A percentile compares a stretch with the other conserved stretches of the same genome.
Conservation (phyloP, 2,888 invertebrate genomes). For the Platycnemis pennipes region DNA sequence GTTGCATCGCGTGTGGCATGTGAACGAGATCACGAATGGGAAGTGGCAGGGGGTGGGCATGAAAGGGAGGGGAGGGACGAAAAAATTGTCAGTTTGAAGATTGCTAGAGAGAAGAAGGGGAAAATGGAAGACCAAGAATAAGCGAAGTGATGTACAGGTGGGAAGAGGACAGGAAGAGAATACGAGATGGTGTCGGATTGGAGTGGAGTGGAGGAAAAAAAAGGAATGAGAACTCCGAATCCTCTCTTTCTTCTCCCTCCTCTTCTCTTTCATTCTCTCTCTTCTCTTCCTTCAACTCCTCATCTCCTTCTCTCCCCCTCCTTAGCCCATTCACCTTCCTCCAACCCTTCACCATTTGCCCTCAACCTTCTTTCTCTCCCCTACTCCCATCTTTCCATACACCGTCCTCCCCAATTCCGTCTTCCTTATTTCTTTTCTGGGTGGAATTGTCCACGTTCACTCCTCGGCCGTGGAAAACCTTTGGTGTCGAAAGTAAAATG, state of each 20-base stretch:
- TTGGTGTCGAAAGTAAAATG: slow-evolving; percentile 22
- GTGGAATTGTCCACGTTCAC: slow-evolving; percentile 19
- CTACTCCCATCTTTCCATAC: not conserved
- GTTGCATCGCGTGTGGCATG: not conserved
- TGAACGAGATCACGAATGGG: not conserved
- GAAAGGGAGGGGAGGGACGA: not conserved
- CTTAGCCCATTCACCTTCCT: not conserved
- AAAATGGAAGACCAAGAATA: not conserved
- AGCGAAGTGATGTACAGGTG: not conserved
- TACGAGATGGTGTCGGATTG: not conserved
- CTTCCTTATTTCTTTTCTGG: slow-evolving; percentile 1
- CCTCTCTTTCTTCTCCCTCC: not conserved
- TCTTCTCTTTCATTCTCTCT: not conserved
- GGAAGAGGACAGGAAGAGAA: not conserved
- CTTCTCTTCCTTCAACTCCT: not conserved
- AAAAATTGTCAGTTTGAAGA: not conserved
- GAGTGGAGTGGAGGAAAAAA: slow-evolving; percentile 22
- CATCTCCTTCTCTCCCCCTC: not conserved
- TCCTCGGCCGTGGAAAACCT: not conserved
- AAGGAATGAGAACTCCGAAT: not conserved
- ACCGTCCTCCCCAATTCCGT: not conserved
- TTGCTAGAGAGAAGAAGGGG: not conserved
- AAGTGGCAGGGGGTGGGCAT: not conserved
- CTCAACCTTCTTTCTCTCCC: not conserved
- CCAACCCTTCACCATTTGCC: not conserved